phyloP scores from a whole-genome alignment of 2,888 invertebrate species.

The Trilocha varians region DNA sequence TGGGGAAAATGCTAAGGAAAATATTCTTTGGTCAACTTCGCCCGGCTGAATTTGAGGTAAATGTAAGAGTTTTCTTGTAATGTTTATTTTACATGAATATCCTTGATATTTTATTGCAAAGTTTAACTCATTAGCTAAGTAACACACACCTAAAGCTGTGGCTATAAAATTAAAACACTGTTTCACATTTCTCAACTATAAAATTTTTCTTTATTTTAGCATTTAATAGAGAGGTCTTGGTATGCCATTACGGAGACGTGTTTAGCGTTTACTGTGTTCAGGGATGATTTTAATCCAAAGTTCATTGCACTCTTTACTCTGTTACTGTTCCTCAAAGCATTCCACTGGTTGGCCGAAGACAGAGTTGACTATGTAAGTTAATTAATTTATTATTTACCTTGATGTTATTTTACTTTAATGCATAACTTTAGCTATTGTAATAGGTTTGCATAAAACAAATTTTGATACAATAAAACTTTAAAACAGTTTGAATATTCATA shows the following conservation, averaged over 20 bases:
- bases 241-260: slow-evolving; percentile 99
- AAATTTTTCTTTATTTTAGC: slow-evolving; percentile 75
- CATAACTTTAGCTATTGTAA: no score
- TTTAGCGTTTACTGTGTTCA: slow-evolving; percentile 97
- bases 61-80: slow-evolving; percentile 3
- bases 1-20: slow-evolving; percentile 93
- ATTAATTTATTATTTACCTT: background rate
- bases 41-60: slow-evolving; percentile 96
- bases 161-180: no score
- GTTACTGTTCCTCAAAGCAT: slow-evolving; percentile 96
- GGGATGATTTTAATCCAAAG: slow-evolving; percentile 98
- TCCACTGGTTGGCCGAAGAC: slow-evolving; percentile 99
- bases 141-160: no score
- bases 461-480: no score
- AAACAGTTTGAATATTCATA: no score
- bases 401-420: no score
- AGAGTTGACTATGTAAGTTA: slow-evolving; percentile 96
- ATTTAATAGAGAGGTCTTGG: slow-evolving; percentile 98
- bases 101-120: no score
- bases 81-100: no score
- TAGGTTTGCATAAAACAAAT: no score
- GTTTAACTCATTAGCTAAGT: no score
- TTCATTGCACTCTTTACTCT: slow-evolving; percentile 98
- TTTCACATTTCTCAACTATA: background rate
- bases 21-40: slow-evolving; percentile 96